These are phyloP conservation scores for Pseudomyrmex concolor DNA, from an alignment of 1,140 invertebrate genomes.

Conservation along the genomic window DNA sequence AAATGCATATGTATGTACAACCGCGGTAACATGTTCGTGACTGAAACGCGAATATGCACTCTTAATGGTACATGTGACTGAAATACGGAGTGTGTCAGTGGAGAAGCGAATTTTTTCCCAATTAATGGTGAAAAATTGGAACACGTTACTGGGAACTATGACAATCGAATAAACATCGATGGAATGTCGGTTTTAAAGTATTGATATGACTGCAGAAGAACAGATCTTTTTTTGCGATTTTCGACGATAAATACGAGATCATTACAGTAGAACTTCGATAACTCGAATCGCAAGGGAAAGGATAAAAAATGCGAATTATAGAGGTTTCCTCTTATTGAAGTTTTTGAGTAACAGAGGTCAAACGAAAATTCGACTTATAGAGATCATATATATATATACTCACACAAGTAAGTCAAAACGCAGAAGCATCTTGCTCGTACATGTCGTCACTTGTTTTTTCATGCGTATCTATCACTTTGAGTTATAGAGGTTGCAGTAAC, in stretches of 20 bases:
- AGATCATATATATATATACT: no score
- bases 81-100: constrained; percentile 16
- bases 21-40: background rate
- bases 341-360: no score
- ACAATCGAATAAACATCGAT: constrained; percentile 21
- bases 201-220: background rate
- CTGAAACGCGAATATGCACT: constrained; percentile 18
- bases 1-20: background rate
- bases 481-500: no score
- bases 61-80: background rate
- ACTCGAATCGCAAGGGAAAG: no score
- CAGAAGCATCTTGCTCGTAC: no score
- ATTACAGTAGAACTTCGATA: no score
- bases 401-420: no score
- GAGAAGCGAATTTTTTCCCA: constrained; percentile 7
- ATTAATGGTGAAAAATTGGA: constrained; percentile 19
- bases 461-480: no score
- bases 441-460: no score
- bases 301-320: no score
- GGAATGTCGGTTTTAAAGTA: constrained; percentile 9
- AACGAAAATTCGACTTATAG: no score
- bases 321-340: no score
- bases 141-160: background rate
- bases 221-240: background rate
- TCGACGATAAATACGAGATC: constrained; percentile 3